Evolutionary conservation across 2,888 invertebrate species (phyloP).

Genomic region (Sinhomidia bicolor): DNA sequence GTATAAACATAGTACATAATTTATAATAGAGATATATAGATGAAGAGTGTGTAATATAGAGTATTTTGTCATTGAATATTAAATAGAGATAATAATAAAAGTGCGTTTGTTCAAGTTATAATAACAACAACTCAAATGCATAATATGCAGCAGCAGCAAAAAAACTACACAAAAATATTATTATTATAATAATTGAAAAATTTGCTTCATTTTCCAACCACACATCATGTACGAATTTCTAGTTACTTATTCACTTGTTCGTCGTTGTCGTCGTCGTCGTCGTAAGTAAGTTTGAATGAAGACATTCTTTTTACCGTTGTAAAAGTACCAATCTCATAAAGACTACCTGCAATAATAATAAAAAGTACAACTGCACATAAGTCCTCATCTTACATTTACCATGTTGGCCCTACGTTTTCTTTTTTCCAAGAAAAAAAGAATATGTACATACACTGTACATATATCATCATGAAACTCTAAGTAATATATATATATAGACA

Average conservation of each 20-base stretch:
- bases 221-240: background rate
- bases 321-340: slow-evolving; percentile 36
- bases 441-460: slow-evolving; percentile 1
- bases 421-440: background rate
- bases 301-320: slow-evolving; percentile 9
- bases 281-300: background rate
- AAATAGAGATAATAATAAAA: background rate
- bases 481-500: background rate
- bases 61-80: slow-evolving; percentile 14
- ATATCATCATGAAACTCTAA: background rate
- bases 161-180: background rate
- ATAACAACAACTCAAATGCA: no score
- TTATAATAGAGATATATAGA: background rate
- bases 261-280: no score
- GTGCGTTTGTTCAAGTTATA: slow-evolving; percentile 9
- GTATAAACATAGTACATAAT: background rate
- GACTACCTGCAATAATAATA: no score
- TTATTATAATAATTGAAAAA: background rate
- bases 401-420: slow-evolving; percentile 38
- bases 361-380: background rate
- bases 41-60: background rate
- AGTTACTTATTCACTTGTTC: background rate
- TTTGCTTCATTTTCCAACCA: background rate
- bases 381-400: background rate
- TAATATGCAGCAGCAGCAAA: no score